Evolutionary conservation across 2,888 invertebrate genomes (phyloP).

Genomic region (Dendrolimus pini): DNA sequence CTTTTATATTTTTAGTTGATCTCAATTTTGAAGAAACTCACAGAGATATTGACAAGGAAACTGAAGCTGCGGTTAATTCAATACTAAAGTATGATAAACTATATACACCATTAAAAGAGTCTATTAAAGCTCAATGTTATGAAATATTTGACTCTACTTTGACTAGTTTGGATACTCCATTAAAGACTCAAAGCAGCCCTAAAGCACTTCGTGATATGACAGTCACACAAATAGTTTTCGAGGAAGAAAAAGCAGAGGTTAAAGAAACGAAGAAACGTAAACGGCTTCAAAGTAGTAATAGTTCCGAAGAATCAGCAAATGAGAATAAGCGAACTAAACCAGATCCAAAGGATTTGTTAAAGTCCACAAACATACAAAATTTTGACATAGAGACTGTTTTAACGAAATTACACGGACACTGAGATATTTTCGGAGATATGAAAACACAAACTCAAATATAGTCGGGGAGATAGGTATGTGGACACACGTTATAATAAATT

Average conservation of each 20-base stretch:
- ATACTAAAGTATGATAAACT: constrained; percentile 48
- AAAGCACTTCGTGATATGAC: constrained; percentile 26
- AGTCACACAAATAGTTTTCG: constrained; percentile 47
- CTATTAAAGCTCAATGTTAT: constrained; percentile 41
- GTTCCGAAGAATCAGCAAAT: constrained; percentile 37
- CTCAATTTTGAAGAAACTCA: constrained; percentile 25
- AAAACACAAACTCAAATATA: too few relatives aligned
- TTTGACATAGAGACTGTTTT: constrained; percentile 68
- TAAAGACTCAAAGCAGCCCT: constrained; percentile 41
- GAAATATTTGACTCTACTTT: constrained; percentile 67
- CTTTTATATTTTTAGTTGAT: constrained; percentile 37
- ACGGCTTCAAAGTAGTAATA: constrained; percentile 31
- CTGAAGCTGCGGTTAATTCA: constrained; percentile 51
- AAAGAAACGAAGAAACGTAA: constrained; percentile 49
- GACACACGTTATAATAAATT: too few relatives aligned
- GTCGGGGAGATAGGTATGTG: too few relatives aligned
- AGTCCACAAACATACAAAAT: constrained; percentile 56
- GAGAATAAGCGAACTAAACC: constrained; percentile 48
- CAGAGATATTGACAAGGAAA: constrained; percentile 41
- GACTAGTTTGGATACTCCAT: constrained; percentile 63
- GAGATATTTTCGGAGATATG: constrained; percentile 11
- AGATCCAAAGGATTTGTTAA: constrained; percentile 47
- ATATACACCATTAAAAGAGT: constrained; percentile 59
- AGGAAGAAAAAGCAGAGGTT: constrained; percentile 38
- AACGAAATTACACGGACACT: constrained; percentile 58